Conservation (phyloP, 2,113 vertebrate genomes). For the Xyliphius kryptos region DNA sequence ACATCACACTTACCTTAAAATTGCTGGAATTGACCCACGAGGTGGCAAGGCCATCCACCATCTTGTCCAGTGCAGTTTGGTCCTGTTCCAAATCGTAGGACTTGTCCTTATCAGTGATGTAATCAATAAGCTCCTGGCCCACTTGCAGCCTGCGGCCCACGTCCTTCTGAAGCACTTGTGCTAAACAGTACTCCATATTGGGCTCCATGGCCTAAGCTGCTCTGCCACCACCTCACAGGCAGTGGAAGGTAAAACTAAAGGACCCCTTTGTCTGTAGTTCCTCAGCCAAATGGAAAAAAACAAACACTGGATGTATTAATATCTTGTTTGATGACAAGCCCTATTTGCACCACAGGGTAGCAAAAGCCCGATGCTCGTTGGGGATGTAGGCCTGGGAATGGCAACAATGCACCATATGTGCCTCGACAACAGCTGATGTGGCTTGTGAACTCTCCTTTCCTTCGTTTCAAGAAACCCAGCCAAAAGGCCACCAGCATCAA, state of each 20-base stretch:
- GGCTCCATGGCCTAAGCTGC: constrained; percentile 70
- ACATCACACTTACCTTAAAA: constrained; percentile 81
- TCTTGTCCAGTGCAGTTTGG: constrained; percentile 91
- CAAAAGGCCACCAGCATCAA: constrained; percentile 74
- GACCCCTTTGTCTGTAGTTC: constrained; percentile 35
- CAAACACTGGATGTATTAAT: constrained; percentile 46
- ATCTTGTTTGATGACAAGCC: constrained; percentile 53
- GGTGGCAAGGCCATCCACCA: constrained; percentile 90
- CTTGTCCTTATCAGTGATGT: constrained; percentile 86
- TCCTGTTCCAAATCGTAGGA: constrained; percentile 92
- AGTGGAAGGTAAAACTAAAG: constrained; percentile 15
- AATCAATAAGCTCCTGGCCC: constrained; percentile 92
- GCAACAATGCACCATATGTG: constrained; percentile 98
- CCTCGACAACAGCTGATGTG: constrained; percentile 87
- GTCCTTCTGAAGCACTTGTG: constrained; percentile 92
- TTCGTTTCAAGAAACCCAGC: constrained; percentile 64
- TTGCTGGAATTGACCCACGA: constrained; percentile 98
- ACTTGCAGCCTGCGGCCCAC: constrained; percentile 89
- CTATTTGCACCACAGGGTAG: constrained; percentile 69
- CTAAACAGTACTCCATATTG: constrained; percentile 88
- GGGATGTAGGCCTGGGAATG: constrained; percentile 84
- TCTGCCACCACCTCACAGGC: constrained; percentile 34
- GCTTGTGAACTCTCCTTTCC: constrained; percentile 45
- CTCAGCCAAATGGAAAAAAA: constrained; percentile 37
- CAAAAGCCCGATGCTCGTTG: constrained; percentile 66